Conservation (phyloP, 2,113 vertebrate species). For the Collichthys lucidus region DNA sequence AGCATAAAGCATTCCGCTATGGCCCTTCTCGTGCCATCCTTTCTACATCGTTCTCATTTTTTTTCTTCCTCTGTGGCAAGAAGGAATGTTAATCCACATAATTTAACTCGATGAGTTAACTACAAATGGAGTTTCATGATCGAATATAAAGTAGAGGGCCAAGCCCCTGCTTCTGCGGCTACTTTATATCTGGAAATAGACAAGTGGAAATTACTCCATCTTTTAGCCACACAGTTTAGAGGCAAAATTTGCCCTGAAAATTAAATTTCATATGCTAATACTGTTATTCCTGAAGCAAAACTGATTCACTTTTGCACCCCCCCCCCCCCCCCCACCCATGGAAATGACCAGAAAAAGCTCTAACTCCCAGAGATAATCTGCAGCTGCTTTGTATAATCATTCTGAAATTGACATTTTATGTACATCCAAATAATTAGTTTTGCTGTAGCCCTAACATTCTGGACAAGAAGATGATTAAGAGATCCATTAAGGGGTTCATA, state of each 20-base stretch:
- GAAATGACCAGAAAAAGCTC: not conserved
- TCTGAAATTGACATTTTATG: not conserved
- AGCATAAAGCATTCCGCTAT: conserved; percentile 11
- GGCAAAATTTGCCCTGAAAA: conserved; percentile 25
- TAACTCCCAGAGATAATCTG: not conserved
- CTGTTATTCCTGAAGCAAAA: conserved; percentile 17
- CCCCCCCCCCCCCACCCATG: not conserved
- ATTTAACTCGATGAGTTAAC: conserved; percentile 59
- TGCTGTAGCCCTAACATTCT: not conserved
- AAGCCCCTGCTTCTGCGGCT: conserved; percentile 1
- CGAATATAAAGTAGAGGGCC: conserved; percentile 37
- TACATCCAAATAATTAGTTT: not conserved
- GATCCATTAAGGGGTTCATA: not conserved
- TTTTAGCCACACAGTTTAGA: conserved; percentile 2
- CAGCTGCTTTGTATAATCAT: not conserved
- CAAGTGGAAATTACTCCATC: conserved; percentile 51
- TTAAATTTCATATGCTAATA: conserved; percentile 38
- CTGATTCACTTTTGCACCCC: not conserved
- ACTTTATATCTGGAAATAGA: conserved; percentile 42
- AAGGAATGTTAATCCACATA: conserved; percentile 66
- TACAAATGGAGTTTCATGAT: conserved; percentile 64
- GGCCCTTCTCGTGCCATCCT: not conserved
- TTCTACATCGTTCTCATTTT: conserved; percentile 11
- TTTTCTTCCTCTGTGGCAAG: conserved; percentile 20
- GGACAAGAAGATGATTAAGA: conserved; percentile 17